phyloP scores from a whole-genome alignment of 2,888 invertebrate species.

The Leucoma salicis region DNA sequence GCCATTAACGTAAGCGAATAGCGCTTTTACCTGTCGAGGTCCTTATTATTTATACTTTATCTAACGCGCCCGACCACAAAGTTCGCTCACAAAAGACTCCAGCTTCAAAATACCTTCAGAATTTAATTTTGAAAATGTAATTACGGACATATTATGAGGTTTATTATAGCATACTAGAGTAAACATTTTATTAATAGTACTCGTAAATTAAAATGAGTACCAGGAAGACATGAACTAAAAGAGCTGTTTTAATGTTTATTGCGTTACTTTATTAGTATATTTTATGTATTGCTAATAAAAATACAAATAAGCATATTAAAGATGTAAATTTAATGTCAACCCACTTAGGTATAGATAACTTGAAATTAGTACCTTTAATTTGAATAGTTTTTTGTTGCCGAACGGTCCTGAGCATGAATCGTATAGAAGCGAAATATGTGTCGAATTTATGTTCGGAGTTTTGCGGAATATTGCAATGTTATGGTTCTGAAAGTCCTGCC shows the following conservation, averaged over 20 bases:
- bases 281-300: no score
- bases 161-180: not conserved
- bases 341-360: no score
- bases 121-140: not conserved
- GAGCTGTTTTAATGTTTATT: not conserved
- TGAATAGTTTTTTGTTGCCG: no score
- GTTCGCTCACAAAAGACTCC: not conserved
- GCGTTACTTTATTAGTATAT: not conserved
- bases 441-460: no score
- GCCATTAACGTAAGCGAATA: not conserved
- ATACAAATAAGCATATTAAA: no score
- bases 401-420: no score
- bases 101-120: not conserved
- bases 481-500: no score
- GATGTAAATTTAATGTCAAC: no score
- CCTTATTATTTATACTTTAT: not conserved
- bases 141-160: not conserved
- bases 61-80: not conserved
- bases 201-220: not conserved
- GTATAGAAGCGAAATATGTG: no score
- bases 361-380: no score
- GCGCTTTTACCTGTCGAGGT: not conserved
- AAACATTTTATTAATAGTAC: not conserved
- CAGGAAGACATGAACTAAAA: not conserved
- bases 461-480: no score